A percentile compares a stretch with the other conserved stretches of the same genome.
phyloP scores from a whole-genome alignment of 2,888 invertebrate species.

The Sinhomidia bicolor region DNA sequence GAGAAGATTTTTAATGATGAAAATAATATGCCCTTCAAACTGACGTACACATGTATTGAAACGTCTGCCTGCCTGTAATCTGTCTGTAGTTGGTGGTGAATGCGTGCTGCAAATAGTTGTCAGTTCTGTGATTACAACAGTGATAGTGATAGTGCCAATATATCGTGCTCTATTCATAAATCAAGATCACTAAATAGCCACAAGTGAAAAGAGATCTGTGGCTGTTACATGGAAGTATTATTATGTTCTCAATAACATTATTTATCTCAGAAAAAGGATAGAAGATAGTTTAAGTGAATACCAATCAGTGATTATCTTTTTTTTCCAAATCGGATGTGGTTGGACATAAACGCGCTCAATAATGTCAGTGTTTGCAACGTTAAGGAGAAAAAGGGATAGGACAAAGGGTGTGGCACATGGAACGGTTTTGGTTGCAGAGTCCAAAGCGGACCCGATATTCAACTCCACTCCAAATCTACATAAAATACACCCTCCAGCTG shows the following conservation, averaged over 20 bases:
- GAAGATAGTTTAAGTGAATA: not conserved
- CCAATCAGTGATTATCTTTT: not conserved
- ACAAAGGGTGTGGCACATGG: constrained; percentile 55
- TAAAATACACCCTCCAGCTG: constrained; percentile 69
- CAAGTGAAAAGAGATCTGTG: not conserved
- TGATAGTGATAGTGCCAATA: not conserved
- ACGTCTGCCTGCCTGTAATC: not conserved
- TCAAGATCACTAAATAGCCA: not conserved
- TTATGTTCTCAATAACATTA: not conserved
- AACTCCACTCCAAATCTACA: constrained; percentile 78
- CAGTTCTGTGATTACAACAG: not conserved
- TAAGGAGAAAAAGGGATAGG: constrained; percentile 71
- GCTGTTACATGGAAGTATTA: not conserved
- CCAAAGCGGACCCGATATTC: constrained; percentile 53
- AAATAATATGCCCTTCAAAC: constrained; percentile 39
- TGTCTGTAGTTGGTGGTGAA: not conserved
- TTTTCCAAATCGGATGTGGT: not conserved
- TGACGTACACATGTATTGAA: constrained; percentile 27
- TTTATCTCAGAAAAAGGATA: constrained; percentile 41
- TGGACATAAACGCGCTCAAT: not conserved
- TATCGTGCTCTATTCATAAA: not conserved
- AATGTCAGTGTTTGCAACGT: constrained; percentile 77
- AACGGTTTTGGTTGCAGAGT: constrained; percentile 52
- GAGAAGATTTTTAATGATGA: too few species aligned
- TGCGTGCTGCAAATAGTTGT: not conserved